Percentiles rank a stretch among this genome's conserved stretches.
These are phyloP conservation scores for Hypsibius dujardini DNA, from an alignment of 1,140 invertebrate genomes.

Conservation along the genomic window DNA sequence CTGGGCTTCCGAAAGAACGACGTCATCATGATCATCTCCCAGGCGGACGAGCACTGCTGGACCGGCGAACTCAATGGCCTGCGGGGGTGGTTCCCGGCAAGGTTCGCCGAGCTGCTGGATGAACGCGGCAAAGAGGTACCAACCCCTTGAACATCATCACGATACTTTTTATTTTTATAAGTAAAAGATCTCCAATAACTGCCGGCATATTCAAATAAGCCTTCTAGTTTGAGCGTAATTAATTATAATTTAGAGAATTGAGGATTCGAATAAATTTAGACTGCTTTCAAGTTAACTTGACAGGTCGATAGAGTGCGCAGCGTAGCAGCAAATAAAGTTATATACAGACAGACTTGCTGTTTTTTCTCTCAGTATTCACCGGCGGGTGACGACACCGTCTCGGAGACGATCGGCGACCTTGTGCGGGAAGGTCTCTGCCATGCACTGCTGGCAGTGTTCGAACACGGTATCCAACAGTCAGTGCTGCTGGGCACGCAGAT, in stretches of 20 bases:
- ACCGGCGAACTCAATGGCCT: slow-evolving; percentile 93
- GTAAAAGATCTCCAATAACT: too few relatives aligned
- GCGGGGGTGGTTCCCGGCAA: slow-evolving; percentile 95
- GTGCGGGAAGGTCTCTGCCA: slow-evolving; percentile 80
- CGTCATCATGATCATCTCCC: slow-evolving; percentile 89
- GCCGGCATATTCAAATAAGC: too few relatives aligned
- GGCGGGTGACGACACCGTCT: slow-evolving; percentile 90
- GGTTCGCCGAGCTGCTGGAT: slow-evolving; percentile 89
- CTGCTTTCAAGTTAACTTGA: too few relatives aligned
- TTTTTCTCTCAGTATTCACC: slow-evolving; percentile 54
- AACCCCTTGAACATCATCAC: neutral
- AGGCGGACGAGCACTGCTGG: slow-evolving; percentile 99
- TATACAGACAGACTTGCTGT: too few relatives aligned
- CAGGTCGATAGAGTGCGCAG: too few relatives aligned
- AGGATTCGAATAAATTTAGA: too few relatives aligned
- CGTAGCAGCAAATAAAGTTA: too few relatives aligned
- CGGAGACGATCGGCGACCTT: slow-evolving; percentile 83
- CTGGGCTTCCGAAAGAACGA: slow-evolving; percentile 94
- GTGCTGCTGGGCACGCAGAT: slow-evolving; percentile 42
- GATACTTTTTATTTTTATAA: neutral
- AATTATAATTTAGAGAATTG: too few relatives aligned
- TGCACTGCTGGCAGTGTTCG: slow-evolving; percentile 76
- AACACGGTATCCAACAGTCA: slow-evolving; percentile 84
- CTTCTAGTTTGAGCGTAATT: too few relatives aligned
- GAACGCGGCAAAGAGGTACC: slow-evolving; percentile 63